Base-by-base conservation (phyloP, 2,113 vertebrate species). In the Ictalurus furcatus region DNA sequence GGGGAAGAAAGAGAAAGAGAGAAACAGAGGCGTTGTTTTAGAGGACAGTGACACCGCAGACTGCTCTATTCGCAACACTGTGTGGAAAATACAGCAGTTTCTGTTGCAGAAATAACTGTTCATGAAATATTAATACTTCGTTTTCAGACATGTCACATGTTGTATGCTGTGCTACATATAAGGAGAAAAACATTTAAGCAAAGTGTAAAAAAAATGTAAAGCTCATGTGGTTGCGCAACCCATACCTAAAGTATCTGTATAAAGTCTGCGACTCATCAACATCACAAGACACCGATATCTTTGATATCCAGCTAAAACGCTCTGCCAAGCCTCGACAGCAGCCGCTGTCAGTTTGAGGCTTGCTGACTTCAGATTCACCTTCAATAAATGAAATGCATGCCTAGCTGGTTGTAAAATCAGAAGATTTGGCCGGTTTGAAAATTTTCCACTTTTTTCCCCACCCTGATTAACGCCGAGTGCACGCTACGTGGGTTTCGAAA, bases 41-140 rank as follows among this genome's bases (percentile, higher is more conserved):
- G 90, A 89, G 86, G 86, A 90, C 89, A 89, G 48, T 12, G 86
- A 83, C 85, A 88, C 14, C 8, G 65, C 59, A n/a, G 40, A 11
- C 7, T 56, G 89, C 23, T 79, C 69, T 44, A 23, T 63, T 59
- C 71, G 52, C 78, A 81, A 84, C 54, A 0, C 3, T 9, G 34
- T 71, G 44, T 58, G 61, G 84, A 69, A 90, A 69, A 89, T 79
- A 37, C 56, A 13, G 30, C 56, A 21, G 25, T 54, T 79, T 54
- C 48, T 14, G 76, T 23, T 74, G 34, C 34, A 74, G 34, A 37
- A 48, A 48, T 48, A 48, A 7, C 44, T 6, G 44, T 37, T 74
- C 73, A 40, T 40, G 17, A 14, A 11, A 74, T 12, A 44, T 4
- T 9, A 74, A 40, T 1, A 69, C n/a, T 69, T 69, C 8, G 3